Evolutionary conservation across 2,113 vertebrate genomes (phyloP), one percentile per base, ranked within the genome.

Genomic region (Phalacrocorax carbo): DNA sequence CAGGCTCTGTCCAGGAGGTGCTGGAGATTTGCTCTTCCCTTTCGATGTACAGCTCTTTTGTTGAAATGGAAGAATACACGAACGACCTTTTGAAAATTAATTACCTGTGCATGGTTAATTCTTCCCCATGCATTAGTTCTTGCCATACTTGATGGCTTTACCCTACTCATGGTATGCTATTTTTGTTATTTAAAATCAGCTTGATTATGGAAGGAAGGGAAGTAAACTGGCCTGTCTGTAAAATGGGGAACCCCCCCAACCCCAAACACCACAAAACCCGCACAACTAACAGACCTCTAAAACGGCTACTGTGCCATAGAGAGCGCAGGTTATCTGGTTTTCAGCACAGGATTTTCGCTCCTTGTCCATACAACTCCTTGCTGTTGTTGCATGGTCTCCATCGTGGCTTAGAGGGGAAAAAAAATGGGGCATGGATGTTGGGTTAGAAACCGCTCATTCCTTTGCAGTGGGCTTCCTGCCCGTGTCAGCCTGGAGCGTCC

Each of bases 401-500:
- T 48, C 8, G 0, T 4, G 52, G 25, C 34, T 34, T 0, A 8
- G 8, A 14, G 17, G 49, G 17, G 7, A 3, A 1, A 3, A 5
- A 15, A 32, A 34, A 30, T 3, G 6, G 26, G 11, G 12, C 5
- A 5, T 9, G 36, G 36, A 18, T 51, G 2, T 20, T 13, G 29
- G 15, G n/a, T 76, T 62, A 27, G 51, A n/a, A 64, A 64, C 14
- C 22, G 21, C 18, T 0, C 5, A 2, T 22, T 25, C 8, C n/a
- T 66, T 13, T 27, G 46, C 40, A 12, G n/a, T 9, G 40, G 49
- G 18, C 34, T 44, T 70, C 22, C n/a, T 36, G 69, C 38, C 60
- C 6, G 0, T 0, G 11, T 48, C 54, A 9, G 13, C 6, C 25
- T 21, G n/a, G 14, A 12, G 13, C 5, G 32, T 0, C 4, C 11